Evolutionary conservation across 92 coral and sea anemone genomes (phyloP), one percentile per base, ranked within the genome.

Genomic region (Isaurus tuberculatus): DNA sequence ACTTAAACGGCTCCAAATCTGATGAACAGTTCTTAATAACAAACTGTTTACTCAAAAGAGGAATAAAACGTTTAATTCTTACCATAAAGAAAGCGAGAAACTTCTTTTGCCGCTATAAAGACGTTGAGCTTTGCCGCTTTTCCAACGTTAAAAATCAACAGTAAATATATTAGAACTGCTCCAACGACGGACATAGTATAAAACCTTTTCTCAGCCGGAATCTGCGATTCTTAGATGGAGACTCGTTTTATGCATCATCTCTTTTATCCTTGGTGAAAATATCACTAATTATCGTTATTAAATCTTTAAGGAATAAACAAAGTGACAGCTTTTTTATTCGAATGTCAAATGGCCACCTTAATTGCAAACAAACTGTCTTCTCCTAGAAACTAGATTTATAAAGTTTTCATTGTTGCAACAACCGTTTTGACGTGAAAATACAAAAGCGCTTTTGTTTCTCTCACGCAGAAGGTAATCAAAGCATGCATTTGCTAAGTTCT

Each of bases 41-140:
- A 20, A 32, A 17, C 46, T 75, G 31, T 77, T 77, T 77, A 77
- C 82, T 42, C 27, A 58, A 51, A 7, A 27, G 53, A 83, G 68
- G 79, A 66, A 27, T 42, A 66, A 65, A 20, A 70, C 65, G 46
- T 70, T 14, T 34, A 51, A 86, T 66, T 80, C 98, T 83, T 85
- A 94, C 98, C 98, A 53, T 91, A 89, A 11, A 94, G 92, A 87
- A 94, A 94, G 74, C 98, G 98, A 40, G 98, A 85, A 42, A 91
- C 98, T 31, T 94, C 98, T 77, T 79, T 79, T 14, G 86, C 98
- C 22, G 90, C 95, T 16, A 94, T 84, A 37, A 89, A 94, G 14
- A 94, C 98, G 83, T 94, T 94, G 48, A 94, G 81, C 27, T 86
- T 90, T 17, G 94, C 83, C 13, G 91, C 73, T 53, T 88, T 46